Evolutionary conservation across 2,797 vertebrate species (phyloP).

Genomic region (Pseudochirops cupreus): DNA sequence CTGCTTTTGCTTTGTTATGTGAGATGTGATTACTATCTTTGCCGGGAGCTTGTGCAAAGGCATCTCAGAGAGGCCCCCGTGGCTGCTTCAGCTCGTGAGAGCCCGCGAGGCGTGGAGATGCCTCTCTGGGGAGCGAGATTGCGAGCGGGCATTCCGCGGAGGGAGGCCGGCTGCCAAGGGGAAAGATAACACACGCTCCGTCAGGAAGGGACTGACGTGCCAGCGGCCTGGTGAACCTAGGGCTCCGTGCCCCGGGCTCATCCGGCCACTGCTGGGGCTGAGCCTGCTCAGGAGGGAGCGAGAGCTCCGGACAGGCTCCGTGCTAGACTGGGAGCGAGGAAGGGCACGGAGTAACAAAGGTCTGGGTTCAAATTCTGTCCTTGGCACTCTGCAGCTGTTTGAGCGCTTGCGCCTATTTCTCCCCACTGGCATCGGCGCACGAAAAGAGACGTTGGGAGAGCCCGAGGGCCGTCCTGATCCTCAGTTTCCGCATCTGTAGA

Average conservation of each 20-base stretch:
- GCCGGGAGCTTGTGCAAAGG: neutral
- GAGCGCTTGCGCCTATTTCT: neutral
- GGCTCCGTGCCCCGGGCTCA: neutral
- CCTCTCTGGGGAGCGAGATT: neutral
- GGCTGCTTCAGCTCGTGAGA: neutral
- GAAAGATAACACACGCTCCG: neutral
- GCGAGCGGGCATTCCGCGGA: slow-evolving; percentile 1
- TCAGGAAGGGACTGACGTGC: neutral
- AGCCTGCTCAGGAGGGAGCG: neutral
- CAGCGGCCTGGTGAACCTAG: neutral
- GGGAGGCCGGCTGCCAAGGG: slow-evolving; percentile 36
- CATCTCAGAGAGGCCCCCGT: neutral
- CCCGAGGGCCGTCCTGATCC: neutral
- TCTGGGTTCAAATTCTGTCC: neutral
- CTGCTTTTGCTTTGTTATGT: neutral
- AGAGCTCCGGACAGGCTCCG: accelerated
- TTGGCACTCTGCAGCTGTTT: too few relatives aligned
- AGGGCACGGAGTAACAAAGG: neutral
- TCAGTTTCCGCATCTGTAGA: neutral
- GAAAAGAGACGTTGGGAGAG: too few relatives aligned
- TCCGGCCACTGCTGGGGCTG: neutral
- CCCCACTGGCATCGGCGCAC: neutral
- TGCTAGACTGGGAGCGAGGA: neutral
- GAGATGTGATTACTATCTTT: neutral
- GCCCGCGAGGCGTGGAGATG: neutral